Evolutionary conservation across 2,113 vertebrate species (phyloP), one percentile per base, ranked within the genome.

Genomic region (Colossoma macropomum): DNA sequence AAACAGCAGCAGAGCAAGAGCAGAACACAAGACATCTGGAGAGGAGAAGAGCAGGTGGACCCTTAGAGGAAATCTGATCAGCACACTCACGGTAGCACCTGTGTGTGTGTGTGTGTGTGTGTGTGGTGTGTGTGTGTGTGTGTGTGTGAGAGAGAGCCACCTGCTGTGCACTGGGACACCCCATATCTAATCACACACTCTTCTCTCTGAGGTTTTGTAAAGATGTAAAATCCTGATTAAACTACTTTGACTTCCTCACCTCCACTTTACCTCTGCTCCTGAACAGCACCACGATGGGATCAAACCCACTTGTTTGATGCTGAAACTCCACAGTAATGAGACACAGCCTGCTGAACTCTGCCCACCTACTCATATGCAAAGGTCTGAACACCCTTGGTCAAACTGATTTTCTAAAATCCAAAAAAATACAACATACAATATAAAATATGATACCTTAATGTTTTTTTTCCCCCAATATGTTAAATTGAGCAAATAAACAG

Each of bases 1-100:
- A 68, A 82, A 15, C 81, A 82, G 81, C 6, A 27, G 89, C 59
- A 79, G 59, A 82, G 75, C 79, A 48, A 72, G 72, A 62, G 59
- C 59, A 62, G n/a, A 50, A 21, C 38, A 65, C 13, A 48, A 77
- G 80, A 85, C 70, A 82, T 75, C 70, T 86, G 80, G 77, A 38
- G 34, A 56, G 45, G 28, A 50, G 73, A 69, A 27, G 63, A 82
- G 65, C 73, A 76, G 81, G 63, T 82, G 81, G 16, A 65, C 65
- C 28, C 38, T 52, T 28, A 68, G 48, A 78, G 62, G 62, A 69
- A 19, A 69, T 83, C 27, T 75, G 77, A 80, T 80, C 68, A 75
- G 62, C 52, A 69, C 63, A 56, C 48, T 65, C 41, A 50, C 70
- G 63, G 60, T 68, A 72, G 52, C 75, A 74, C 59, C 79, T 77